Conservation (phyloP, 2,888 invertebrate genomes). For the Melipona beecheii region DNA sequence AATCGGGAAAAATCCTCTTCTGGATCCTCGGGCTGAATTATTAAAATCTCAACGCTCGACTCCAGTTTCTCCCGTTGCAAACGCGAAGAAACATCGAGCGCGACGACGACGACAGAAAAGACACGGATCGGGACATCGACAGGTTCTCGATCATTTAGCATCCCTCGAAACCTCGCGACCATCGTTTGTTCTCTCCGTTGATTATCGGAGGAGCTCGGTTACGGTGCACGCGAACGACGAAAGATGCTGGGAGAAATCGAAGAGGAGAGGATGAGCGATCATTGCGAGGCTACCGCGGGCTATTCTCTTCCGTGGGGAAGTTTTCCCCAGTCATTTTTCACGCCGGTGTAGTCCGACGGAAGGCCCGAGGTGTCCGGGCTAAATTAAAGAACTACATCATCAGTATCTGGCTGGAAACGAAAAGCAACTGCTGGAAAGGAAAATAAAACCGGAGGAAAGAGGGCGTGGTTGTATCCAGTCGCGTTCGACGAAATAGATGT, state of each 20-base stretch:
- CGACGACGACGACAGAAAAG: neutral
- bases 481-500: constrained; percentile 55
- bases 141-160: constrained; percentile 38
- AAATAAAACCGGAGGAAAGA: neutral
- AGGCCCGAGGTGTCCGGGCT: constrained; percentile 44
- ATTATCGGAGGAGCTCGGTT: constrained; percentile 62
- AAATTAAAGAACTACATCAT: constrained; percentile 63
- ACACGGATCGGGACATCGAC: constrained; percentile 26
- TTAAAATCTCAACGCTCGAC: neutral
- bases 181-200: constrained; percentile 43
- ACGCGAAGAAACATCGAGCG: constrained; percentile 7
- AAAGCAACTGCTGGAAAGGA: neutral
- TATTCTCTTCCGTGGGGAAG: constrained; percentile 48
- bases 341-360: constrained; percentile 30
- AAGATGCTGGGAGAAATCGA: constrained; percentile 60
- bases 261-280: constrained; percentile 65
- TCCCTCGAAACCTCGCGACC: constrained; percentile 30
- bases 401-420: constrained; percentile 10
- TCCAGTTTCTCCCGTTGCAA: neutral
- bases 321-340: constrained; percentile 67
- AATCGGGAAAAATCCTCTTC: neutral
- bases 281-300: constrained; percentile 41
- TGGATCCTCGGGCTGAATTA: neutral
- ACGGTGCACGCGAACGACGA: constrained; percentile 56
- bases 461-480: constrained; percentile 35